These are phyloP conservation scores for Proales similis DNA, from an alignment of 1,140 invertebrate species.

Conservation along the genomic window DNA sequence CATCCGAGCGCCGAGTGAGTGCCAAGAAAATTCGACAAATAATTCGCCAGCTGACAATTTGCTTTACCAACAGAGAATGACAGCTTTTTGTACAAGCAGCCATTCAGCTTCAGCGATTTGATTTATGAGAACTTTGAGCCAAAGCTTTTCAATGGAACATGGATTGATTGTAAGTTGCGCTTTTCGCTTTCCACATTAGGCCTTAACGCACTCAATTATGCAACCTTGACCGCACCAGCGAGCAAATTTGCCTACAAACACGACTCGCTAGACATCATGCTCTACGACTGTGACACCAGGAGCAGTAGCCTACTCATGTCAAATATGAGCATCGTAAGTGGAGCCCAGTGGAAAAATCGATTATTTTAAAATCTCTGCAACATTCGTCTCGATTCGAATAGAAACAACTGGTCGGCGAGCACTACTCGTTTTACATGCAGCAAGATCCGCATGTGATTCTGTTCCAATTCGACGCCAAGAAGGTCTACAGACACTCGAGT, in stretches of 20 bases:
- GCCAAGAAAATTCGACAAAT: background rate
- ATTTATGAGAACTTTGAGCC: conserved; percentile 24
- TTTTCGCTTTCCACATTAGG: background rate
- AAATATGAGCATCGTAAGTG: conserved; percentile 10
- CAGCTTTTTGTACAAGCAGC: background rate
- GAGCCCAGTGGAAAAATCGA: background rate
- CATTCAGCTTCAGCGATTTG: conserved; percentile 13
- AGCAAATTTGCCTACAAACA: conserved; percentile 8
- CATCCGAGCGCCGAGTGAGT: conserved; percentile 4
- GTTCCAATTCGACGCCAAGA: conserved; percentile 15
- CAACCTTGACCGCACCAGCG: too few relatives aligned
- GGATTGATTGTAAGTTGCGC: conserved; percentile 6
- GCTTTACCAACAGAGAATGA: background rate
- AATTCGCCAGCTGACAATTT: background rate
- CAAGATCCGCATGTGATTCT: conserved; percentile 24
- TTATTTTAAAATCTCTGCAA: background rate
- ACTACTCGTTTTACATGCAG: conserved; percentile 14
- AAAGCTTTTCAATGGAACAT: conserved; percentile 30
- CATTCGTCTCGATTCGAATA: background rate
- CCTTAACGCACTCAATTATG: too few relatives aligned
- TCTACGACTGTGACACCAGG: conserved; percentile 16
- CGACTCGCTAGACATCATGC: conserved; percentile 4
- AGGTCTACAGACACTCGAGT: conserved; percentile 17
- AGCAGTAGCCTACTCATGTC: conserved; percentile 23
- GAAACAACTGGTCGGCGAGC: conserved; percentile 18